Evolutionary conservation across 92 coral and sea anemone species (phyloP).

Genomic region (Epizoanthus ramosus): DNA sequence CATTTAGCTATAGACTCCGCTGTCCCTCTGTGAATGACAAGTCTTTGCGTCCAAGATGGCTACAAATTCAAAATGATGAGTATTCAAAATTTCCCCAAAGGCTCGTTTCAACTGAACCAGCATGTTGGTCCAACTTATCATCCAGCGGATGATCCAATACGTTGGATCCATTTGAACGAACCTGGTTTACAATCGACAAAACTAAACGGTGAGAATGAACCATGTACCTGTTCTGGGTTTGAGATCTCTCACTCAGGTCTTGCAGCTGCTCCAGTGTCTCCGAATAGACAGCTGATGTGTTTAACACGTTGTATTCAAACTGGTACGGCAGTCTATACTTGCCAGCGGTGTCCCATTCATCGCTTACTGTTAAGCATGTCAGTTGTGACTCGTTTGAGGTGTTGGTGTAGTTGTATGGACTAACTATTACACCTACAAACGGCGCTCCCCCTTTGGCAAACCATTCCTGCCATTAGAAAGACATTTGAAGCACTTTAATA

Average conservation of each 20-base stretch:
- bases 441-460: constrained; percentile 90
- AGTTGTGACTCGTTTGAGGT: constrained; percentile 86
- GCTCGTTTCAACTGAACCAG: too few relatives aligned
- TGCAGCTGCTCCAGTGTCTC: constrained; percentile 57
- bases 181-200: neutral
- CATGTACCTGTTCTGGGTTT: constrained; percentile 42
- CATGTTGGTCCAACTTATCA: too few relatives aligned
- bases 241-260: constrained; percentile 63
- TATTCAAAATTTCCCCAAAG: too few relatives aligned
- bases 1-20: too few relatives aligned
- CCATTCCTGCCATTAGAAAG: constrained; percentile 68
- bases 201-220: neutral
- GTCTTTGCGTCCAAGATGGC: too few relatives aligned
- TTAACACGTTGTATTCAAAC: constrained; percentile 71
- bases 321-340: constrained; percentile 85
- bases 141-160: too few relatives aligned
- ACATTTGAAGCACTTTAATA: neutral
- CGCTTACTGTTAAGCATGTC: constrained; percentile 80
- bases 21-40: too few relatives aligned
- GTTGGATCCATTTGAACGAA: neutral
- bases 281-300: constrained; percentile 47
- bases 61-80: too few relatives aligned
- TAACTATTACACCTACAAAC: constrained; percentile 82
- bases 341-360: constrained; percentile 80
- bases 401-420: constrained; percentile 87